These are phyloP conservation scores for Megalurothrips usitatus DNA, from an alignment of 2,888 invertebrate genomes.

Conservation along the genomic window DNA sequence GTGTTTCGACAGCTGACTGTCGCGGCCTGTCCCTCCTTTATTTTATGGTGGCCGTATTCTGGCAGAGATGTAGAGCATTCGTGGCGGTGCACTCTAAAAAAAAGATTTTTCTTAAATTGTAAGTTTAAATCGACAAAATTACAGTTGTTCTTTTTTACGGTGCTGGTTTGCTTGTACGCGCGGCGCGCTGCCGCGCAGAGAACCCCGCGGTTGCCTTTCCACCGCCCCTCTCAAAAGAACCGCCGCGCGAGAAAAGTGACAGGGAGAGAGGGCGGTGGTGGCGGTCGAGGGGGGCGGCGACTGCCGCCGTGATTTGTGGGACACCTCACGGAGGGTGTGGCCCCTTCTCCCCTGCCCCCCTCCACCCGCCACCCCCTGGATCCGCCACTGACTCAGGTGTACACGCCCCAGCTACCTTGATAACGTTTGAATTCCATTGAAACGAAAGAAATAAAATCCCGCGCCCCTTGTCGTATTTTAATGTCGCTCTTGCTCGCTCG, in stretches of 20 bases:
- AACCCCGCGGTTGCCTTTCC: not conserved
- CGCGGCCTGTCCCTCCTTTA: too few species aligned
- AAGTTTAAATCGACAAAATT: not conserved
- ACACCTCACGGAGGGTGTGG: constrained; percentile 14
- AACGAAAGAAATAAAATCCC: too few species aligned
- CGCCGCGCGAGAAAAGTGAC: not conserved
- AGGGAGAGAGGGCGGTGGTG: not conserved
- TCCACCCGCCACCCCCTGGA: not conserved
- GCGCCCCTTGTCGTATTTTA: too few species aligned
- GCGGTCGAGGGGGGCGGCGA: not conserved
- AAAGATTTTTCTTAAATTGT: too few species aligned
- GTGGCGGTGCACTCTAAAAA: too few species aligned
- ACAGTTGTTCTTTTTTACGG: not conserved
- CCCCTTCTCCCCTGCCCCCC: not conserved
- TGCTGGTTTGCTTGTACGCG: not conserved
- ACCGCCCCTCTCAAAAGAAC: not conserved
- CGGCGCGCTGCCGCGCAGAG: not conserved
- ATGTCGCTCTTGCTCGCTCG: too few species aligned
- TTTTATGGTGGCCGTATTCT: too few species aligned
- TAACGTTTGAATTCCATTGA: too few species aligned
- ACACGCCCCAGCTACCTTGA: not conserved
- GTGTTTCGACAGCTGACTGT: not conserved
- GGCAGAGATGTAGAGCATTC: too few species aligned
- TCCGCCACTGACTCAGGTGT: too few species aligned
- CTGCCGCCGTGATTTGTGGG: not conserved